Percentiles rank a stretch among this genome's conserved stretches.
phyloP scores from a whole-genome alignment of 2,888 invertebrate species.

The Drosophila leonis region DNA sequence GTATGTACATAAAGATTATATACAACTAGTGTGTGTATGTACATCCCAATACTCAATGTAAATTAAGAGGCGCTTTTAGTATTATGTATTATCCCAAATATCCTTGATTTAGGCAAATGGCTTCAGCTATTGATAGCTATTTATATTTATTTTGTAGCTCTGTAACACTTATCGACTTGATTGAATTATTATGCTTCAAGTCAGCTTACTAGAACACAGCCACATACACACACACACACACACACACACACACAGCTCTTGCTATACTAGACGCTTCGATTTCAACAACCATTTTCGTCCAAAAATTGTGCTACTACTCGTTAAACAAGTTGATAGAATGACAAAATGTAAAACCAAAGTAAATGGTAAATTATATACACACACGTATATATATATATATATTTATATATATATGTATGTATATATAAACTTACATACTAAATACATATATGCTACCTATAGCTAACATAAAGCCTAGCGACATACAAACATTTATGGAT shows the following conservation, averaged over 20 bases:
- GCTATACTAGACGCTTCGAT: constrained; percentile 68
- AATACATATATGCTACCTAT: constrained; percentile 19
- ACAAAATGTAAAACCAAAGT: constrained; percentile 21
- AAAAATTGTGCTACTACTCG: constrained; percentile 75
- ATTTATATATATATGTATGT: constrained; percentile 26
- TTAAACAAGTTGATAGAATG: constrained; percentile 70
- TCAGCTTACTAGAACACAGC: background rate
- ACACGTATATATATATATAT: constrained; percentile 18
- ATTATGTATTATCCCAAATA: background rate
- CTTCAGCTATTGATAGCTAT: constrained; percentile 1
- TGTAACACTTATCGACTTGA: constrained; percentile 11
- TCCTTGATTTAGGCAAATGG: constrained; percentile 19
- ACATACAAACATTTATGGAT: background rate
- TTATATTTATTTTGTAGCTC: constrained; percentile 12
- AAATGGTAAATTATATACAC: constrained; percentile 19
- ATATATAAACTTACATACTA: constrained; percentile 18
- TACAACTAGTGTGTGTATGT: background rate
- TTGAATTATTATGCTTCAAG: constrained; percentile 4
- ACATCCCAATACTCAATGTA: constrained; percentile 6
- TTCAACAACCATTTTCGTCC: constrained; percentile 79
- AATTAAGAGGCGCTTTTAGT: constrained; percentile 7
- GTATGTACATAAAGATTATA: background rate
- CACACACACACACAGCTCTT: constrained; percentile 13
- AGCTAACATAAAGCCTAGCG: constrained; percentile 15
- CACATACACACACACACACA: constrained; percentile 15